These are phyloP conservation scores for Phrynocephalus versicolor DNA, from an alignment of 2,113 vertebrate species.

Conservation along the genomic window DNA sequence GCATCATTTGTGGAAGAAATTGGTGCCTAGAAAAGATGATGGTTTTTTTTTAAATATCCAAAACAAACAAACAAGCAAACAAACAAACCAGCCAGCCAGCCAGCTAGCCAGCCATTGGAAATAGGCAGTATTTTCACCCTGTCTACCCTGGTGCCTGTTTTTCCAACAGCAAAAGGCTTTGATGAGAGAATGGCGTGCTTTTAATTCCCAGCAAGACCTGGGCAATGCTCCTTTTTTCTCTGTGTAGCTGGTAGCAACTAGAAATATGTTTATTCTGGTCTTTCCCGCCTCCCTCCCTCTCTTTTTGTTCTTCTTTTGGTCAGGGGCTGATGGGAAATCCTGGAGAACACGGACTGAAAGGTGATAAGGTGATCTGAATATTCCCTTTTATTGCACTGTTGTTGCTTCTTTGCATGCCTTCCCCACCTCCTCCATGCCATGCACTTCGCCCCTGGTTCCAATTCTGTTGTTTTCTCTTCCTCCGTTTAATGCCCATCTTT, in stretches of 20 bases:
- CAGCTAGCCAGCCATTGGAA: no score
- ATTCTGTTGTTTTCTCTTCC: not conserved
- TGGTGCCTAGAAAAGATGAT: no score
- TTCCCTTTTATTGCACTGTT: slow-evolving; percentile 96
- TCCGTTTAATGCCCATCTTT: not conserved
- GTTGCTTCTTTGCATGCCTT: slow-evolving; percentile 78
- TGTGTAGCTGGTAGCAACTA: not conserved
- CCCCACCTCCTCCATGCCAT: not conserved
- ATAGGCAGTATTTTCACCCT: no score
- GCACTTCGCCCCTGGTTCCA: not conserved
- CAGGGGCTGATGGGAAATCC: slow-evolving; percentile 95
- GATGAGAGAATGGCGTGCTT: no score
- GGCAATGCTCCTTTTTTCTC: no score
- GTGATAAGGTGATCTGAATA: slow-evolving; percentile 99
- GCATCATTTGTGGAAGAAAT: no score
- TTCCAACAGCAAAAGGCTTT: not conserved
- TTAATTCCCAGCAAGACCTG: not conserved
- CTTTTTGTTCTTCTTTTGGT: slow-evolving; percentile 57
- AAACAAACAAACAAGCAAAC: no score
- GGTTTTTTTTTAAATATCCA: no score
- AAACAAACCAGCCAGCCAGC: no score
- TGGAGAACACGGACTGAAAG: slow-evolving; percentile 99
- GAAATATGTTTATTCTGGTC: slow-evolving; percentile 13
- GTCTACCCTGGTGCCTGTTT: not conserved
- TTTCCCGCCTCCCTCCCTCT: not conserved